Evolutionary conservation across 2,888 invertebrate species (phyloP), one percentile per base, ranked within the genome.

Genomic region (Cremastinae sp.): DNA sequence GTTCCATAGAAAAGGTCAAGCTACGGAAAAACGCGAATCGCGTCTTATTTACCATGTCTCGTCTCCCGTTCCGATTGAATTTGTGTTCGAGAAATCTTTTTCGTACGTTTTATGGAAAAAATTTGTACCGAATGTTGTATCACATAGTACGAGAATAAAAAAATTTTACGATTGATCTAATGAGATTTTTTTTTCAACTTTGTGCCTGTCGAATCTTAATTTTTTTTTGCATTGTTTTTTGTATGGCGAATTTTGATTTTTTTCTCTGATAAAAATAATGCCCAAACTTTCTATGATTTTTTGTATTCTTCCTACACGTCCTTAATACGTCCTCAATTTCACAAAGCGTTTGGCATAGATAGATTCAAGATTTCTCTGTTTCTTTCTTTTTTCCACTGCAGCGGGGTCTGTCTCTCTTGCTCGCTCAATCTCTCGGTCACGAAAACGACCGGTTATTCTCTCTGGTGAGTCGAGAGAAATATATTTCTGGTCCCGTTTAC

Each of bases 241-340:
- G n/a, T n/a, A n/a, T n/a, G n/a, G n/a, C n/a, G n/a, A n/a, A n/a
- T n/a, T n/a, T n/a, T n/a, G n/a, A n/a, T n/a, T n/a, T n/a, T n/a
- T n/a, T n/a, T n/a, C n/a, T n/a, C n/a, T n/a, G n/a, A n/a, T 12
- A 16, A 39, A 56, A 37, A 10, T 9, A 35, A 28, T 28, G 45
- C 3, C 12, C 22, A 18, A 45, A 28, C 41, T 58, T 41, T 58
- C 58, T 58, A 41, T 20, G 58, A 10, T 41, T 41, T 12, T 10
- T 9, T 22, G 12, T 43, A 10, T 49, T 62, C 5, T 18, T 62
- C 62, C 35, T 35, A 62, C 45, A 59, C 20, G 58, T 14, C 4
- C 47, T 69, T 78, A 61, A 76, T 74, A 78, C 75, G 86, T 86
- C 88, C 88, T 87, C 87, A 87, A 88, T 88, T 88, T 87, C 87